These are phyloP conservation scores for Heteromurus nitidus DNA, from an alignment of 2,888 invertebrate genomes.

Conservation along the genomic window DNA sequence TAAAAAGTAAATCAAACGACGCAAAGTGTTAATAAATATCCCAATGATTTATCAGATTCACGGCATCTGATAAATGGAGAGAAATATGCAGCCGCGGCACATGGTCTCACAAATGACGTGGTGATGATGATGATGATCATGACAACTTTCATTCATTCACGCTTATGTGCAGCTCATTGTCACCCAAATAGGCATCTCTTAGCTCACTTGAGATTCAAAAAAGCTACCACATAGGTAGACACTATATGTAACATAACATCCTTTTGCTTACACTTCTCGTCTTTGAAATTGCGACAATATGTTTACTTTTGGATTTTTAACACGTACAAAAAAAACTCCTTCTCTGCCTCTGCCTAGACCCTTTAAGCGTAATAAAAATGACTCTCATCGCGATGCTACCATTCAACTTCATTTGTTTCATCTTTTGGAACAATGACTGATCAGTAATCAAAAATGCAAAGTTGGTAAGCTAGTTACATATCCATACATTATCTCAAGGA, in stretches of 20 bases:
- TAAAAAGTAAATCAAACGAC: not conserved
- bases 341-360: not conserved
- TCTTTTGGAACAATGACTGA: not conserved
- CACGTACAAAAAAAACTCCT: not conserved
- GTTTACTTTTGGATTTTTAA: not conserved
- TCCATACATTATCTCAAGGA: conserved; percentile 3
- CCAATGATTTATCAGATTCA: conserved; percentile 3
- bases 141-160: conserved; percentile 5
- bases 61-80: not conserved
- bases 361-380: not conserved
- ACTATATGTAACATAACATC: no score
- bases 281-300: not conserved
- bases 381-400: no score
- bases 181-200: not conserved
- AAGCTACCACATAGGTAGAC: no score
- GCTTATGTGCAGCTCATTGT: not conserved
- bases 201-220: no score
- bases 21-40: not conserved
- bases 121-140: not conserved
- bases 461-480: not conserved
- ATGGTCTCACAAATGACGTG: not conserved
- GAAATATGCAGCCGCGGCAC: not conserved
- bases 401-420: not conserved
- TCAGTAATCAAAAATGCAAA: conserved; percentile 4
- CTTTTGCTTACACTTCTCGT: not conserved